phyloP scores from a whole-genome alignment of 92 coral and sea anemone genomes.

The Zoanthus solanderi region DNA sequence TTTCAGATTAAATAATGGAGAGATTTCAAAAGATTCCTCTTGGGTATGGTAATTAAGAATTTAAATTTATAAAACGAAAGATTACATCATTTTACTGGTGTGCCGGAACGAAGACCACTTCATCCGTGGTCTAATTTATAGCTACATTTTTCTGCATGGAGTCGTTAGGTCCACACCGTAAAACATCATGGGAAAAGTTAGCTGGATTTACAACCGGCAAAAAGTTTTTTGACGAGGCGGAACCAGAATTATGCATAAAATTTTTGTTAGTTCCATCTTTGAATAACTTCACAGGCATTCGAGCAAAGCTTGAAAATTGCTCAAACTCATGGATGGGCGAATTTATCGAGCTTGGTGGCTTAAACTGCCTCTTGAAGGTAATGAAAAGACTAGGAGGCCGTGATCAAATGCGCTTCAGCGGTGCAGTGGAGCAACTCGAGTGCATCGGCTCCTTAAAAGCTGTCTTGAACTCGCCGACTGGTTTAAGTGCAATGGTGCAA shows the following conservation, averaged over 20 bases:
- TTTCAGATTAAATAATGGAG: background rate
- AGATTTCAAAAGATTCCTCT: background rate
- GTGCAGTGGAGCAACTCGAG: conserved; percentile 77
- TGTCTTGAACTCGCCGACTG: conserved; percentile 81
- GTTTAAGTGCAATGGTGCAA: conserved; percentile 71
- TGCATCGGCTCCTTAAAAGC: conserved; percentile 88
- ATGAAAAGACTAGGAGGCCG: conserved; percentile 63
- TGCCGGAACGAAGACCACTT: background rate
- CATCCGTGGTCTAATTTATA: background rate
- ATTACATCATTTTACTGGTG: background rate
- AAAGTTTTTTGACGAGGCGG: conserved; percentile 63
- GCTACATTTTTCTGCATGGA: background rate
- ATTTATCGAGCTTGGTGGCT: conserved; percentile 83
- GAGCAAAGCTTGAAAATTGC: conserved; percentile 72
- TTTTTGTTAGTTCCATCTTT: conserved; percentile 74
- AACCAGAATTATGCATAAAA: conserved; percentile 80
- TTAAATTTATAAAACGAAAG: background rate
- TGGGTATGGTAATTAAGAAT: background rate
- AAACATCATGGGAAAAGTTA: conserved; percentile 44
- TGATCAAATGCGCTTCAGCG: conserved; percentile 54
- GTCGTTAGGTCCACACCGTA: background rate
- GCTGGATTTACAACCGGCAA: conserved; percentile 35
- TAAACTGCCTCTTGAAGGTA: conserved; percentile 68
- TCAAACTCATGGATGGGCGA: conserved; percentile 78
- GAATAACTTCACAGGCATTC: conserved; percentile 76